Conservation (phyloP, 2,797 vertebrate species). For the Hoplostethus atlanticus region DNA sequence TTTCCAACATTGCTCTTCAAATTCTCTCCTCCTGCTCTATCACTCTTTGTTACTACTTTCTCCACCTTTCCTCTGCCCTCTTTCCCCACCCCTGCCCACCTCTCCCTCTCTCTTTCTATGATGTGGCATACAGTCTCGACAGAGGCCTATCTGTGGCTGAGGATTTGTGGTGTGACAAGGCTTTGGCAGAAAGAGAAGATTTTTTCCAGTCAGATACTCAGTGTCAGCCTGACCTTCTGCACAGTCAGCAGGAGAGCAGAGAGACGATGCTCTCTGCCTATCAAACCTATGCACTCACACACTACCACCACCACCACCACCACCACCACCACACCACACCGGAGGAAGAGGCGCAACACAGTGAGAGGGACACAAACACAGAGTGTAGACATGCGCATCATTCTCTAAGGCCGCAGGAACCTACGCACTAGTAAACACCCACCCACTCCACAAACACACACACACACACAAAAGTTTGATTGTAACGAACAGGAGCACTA, state of each 20-base stretch:
- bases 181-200: constrained; percentile 5
- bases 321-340: neutral
- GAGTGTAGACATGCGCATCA: constrained; percentile 3
- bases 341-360: neutral
- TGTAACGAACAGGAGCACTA: neutral
- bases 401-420: constrained; percentile 1
- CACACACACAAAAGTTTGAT: constrained; percentile 33
- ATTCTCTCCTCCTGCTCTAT: neutral
- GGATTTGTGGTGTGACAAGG: constrained; percentile 33
- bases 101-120: constrained; percentile 18
- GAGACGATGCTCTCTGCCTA: constrained; percentile 50
- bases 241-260: constrained; percentile 65
- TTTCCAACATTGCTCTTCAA: neutral
- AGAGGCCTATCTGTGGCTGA: constrained; percentile 13
- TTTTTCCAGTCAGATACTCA: constrained; percentile 53
- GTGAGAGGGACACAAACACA: constrained; percentile 12
- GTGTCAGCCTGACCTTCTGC: constrained; percentile 74
- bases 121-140: constrained; percentile 4
- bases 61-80: constrained; percentile 5
- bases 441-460: constrained; percentile 32
- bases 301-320: constrained; percentile 18
- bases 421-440: constrained; percentile 51
- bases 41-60: neutral
- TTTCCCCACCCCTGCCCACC: neutral
- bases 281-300: constrained; percentile 46